These are phyloP conservation scores for Pteruthius melanotis DNA, from an alignment of 2,113 vertebrate genomes.

Conservation along the genomic window DNA sequence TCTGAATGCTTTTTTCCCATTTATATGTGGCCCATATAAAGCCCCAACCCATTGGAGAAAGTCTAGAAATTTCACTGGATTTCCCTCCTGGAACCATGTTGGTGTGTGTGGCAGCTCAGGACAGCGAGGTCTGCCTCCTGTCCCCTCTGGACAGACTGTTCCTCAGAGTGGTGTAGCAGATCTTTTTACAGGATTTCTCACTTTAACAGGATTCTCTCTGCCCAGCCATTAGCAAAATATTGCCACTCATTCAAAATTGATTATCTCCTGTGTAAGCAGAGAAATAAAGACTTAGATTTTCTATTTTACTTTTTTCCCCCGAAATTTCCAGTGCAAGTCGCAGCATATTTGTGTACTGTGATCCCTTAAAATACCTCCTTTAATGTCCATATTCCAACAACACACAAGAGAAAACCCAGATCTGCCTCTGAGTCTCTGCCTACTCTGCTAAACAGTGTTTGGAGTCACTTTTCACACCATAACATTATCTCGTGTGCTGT, in stretches of 20 bases:
- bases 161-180: neutral
- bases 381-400: neutral
- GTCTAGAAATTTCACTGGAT: neutral
- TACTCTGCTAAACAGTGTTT: neutral
- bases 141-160: neutral
- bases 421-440: neutral
- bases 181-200: neutral
- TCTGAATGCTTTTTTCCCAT: neutral
- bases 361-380: neutral
- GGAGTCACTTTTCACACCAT: neutral
- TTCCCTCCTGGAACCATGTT: fast-evolving
- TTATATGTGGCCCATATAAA: neutral
- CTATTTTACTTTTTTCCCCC: fast-evolving
- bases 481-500: neutral
- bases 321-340: fast-evolving
- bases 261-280: neutral
- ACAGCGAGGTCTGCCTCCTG: neutral
- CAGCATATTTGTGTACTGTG: neutral
- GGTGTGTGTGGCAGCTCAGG: neutral
- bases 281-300: neutral
- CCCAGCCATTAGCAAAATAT: neutral
- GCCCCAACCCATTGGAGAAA: neutral
- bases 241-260: neutral
- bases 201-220: neutral
- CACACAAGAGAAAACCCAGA: neutral